These are phyloP conservation scores for Elanoides forficatus DNA, from an alignment of 2,113 vertebrate genomes.

Conservation along the genomic window DNA sequence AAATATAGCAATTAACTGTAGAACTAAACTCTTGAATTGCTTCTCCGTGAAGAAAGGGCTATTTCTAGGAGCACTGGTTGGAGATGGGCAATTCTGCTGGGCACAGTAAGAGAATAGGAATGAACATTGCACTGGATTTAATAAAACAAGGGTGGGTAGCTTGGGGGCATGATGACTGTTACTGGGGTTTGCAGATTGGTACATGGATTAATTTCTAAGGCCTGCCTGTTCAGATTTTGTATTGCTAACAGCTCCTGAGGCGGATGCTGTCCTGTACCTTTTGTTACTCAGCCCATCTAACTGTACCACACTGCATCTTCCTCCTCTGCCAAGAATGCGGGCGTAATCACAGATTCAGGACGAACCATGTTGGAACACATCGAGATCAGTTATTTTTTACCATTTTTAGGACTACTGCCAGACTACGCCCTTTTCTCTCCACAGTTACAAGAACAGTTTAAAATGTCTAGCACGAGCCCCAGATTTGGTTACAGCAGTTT, in stretches of 20 bases:
- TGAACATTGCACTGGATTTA: background rate
- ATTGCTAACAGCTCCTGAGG: background rate
- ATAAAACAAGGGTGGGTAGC: background rate
- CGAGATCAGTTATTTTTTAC: constrained; percentile 2
- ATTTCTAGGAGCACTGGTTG: background rate
- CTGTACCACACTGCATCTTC: background rate
- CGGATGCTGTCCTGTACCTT: background rate
- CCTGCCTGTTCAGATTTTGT: background rate
- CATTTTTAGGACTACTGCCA: constrained; percentile 20
- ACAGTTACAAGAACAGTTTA: background rate
- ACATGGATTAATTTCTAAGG: background rate
- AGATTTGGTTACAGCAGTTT: background rate
- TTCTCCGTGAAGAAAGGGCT: background rate
- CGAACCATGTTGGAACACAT: constrained; percentile 37
- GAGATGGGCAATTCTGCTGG: background rate
- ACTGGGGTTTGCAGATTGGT: background rate
- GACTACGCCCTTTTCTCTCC: background rate
- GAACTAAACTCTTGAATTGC: background rate
- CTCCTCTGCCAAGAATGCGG: constrained; percentile 45
- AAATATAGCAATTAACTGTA: background rate
- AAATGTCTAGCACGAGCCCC: background rate
- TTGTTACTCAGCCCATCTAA: background rate
- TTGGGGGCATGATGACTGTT: background rate
- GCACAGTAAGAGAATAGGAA: background rate
- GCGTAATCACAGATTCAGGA: background rate